These are phyloP conservation scores for Venustaconcha ellipsiformis DNA, from an alignment of 1,140 invertebrate species.

Conservation along the genomic window DNA sequence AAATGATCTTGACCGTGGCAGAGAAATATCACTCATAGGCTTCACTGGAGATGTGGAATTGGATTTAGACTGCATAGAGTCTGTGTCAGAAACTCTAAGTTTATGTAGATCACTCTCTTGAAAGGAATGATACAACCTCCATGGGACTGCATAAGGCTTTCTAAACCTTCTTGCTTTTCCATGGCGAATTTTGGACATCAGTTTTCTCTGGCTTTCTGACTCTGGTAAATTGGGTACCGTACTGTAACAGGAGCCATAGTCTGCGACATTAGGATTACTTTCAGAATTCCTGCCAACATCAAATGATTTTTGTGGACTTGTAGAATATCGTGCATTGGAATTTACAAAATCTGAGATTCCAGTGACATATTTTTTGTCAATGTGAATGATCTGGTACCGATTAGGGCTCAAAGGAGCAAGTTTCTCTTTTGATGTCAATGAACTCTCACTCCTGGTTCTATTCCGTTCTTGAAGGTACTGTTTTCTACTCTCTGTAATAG, in stretches of 20 bases:
- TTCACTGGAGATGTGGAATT: conserved; percentile 56
- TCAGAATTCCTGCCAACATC: conserved; percentile 12
- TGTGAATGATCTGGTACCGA: conserved; percentile 54
- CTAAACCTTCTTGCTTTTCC: conserved; percentile 41
- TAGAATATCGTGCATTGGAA: neutral
- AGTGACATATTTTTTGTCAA: conserved; percentile 57
- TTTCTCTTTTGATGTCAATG: conserved; percentile 15
- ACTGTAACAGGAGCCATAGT: conserved; percentile 5
- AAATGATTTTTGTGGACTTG: neutral
- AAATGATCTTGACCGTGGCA: conserved; percentile 57
- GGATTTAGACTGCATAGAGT: conserved; percentile 44
- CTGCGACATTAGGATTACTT: conserved; percentile 6
- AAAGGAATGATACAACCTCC: conserved; percentile 51
- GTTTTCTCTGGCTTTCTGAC: conserved; percentile 20
- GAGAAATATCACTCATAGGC: conserved; percentile 17
- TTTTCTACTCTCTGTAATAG: conserved; percentile 52
- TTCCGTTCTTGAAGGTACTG: conserved; percentile 52
- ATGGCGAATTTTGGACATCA: conserved; percentile 34
- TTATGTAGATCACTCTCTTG: conserved; percentile 35
- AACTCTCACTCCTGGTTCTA: conserved; percentile 36
- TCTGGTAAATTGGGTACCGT: conserved; percentile 20
- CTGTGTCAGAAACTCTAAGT: conserved; percentile 18
- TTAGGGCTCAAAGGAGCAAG: conserved; percentile 1
- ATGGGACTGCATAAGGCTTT: conserved; percentile 62
- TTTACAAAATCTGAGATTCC: conserved; percentile 35